Evolutionary conservation across 2,888 invertebrate species (phyloP), one percentile per base, ranked within the genome.

Genomic region (Philhelius pedissequus): DNA sequence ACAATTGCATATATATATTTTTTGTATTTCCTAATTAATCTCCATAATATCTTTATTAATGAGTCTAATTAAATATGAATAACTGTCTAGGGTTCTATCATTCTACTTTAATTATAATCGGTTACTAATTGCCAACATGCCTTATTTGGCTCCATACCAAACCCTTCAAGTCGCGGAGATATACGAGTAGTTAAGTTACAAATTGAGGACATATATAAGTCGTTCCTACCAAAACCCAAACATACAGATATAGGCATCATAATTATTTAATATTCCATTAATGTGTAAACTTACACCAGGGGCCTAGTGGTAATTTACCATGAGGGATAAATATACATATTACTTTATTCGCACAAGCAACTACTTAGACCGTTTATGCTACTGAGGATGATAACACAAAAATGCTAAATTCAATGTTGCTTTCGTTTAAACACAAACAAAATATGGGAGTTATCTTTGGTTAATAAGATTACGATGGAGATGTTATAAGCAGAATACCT

Each of bases 251-350:
- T 13, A 35, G 69, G 40, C 52, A 48, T 75, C 60, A 56, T 58
- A 60, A 60, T n/a, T n/a, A n/a, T 80, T 74, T 45, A 69, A 54
- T 43, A 62, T 54, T 54, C 22, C 27, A 35, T 38, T 62, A 74
- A 78, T 78, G 82, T 74, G 27, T 38, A 58, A 75, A 70, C 64
- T 75, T 75, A 75, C 79, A 66, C 56, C 50, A 52, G 79, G 69
- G 83, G 77, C 20, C 43, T 13, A 35, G 66, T 45, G 13, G 66
- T 71, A 81, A 77, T 76, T 76, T 77, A 52, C 77, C 76, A 58
- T 62, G 20, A 43, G 81, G 76, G 81, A 66, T 50, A 70, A 76
- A 58, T 70, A 66, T 50, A 70, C 70, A 58, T 70, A 70, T 43
- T 76, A 45, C 54, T 45, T 71, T 56, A 69, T 56, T 56, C 58